These are phyloP conservation scores for Megaceryle torquata DNA, from an alignment of 2,113 vertebrate species.

Conservation along the genomic window DNA sequence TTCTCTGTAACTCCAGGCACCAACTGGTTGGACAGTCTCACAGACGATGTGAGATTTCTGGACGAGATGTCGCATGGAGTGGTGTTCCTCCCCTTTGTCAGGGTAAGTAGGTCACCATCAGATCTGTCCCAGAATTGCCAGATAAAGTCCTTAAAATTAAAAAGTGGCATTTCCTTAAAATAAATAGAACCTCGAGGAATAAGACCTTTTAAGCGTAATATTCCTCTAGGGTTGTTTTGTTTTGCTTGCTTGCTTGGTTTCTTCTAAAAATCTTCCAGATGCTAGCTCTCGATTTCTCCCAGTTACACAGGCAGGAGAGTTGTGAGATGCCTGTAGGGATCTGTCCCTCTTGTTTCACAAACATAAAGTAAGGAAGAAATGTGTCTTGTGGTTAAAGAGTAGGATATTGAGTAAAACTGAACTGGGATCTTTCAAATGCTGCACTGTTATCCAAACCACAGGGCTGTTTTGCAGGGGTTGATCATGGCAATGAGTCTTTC, in stretches of 20 bases:
- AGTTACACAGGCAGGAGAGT: neutral
- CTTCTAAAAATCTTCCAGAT: neutral
- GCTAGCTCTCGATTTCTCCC: neutral
- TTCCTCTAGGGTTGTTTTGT: neutral
- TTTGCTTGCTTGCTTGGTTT: neutral
- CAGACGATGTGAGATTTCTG: conserved; percentile 17
- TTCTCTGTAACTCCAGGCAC: conserved; percentile 3
- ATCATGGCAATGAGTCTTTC: neutral
- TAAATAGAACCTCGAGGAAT: neutral
- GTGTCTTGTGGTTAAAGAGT: neutral
- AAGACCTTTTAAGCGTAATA: neutral
- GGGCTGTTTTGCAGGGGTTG: neutral
- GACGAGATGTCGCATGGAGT: neutral
- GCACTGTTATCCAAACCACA: neutral
- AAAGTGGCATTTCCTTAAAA: neutral
- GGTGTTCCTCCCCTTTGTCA: conserved; percentile 20
- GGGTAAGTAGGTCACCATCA: conserved; percentile 20
- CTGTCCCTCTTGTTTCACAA: neutral
- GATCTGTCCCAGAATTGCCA: neutral
- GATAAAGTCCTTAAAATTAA: neutral
- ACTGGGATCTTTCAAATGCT: neutral
- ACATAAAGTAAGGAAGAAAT: neutral
- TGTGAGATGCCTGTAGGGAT: neutral
- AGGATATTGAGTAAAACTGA: neutral
- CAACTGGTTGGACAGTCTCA: neutral